These are phyloP conservation scores for Cyaniris semiargus DNA, from an alignment of 2,888 invertebrate species.

Conservation along the genomic window DNA sequence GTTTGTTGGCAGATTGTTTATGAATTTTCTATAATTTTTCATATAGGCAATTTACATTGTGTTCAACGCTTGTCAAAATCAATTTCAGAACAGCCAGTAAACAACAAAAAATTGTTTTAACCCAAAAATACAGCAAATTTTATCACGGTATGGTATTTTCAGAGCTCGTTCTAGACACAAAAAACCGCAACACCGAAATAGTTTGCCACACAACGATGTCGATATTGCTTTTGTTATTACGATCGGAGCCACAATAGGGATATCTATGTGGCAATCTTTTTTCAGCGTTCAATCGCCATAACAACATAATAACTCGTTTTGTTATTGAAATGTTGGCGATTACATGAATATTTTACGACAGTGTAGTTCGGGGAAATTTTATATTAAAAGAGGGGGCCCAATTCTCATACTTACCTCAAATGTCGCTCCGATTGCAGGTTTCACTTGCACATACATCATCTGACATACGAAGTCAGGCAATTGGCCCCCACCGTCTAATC, in stretches of 20 bases:
- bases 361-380: not conserved
- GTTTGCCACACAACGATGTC: conserved; percentile 22
- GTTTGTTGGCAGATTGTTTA: not conserved
- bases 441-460: no score
- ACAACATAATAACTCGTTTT: conserved; percentile 18
- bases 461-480: no score
- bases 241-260: conserved; percentile 3
- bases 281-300: conserved; percentile 14
- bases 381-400: not conserved
- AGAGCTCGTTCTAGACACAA: conserved; percentile 24
- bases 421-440: no score
- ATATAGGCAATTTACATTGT: not conserved
- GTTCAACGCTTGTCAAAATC: conserved; percentile 5
- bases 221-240: conserved; percentile 32
- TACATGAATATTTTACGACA: conserved; percentile 12
- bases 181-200: conserved; percentile 28
- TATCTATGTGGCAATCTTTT: conserved; percentile 28
- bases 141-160: conserved; percentile 16
- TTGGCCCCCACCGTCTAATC: no score
- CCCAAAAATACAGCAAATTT: conserved; percentile 15
- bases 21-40: not conserved
- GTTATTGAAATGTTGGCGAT: conserved; percentile 15
- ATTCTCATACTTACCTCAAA: no score
- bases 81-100: not conserved
- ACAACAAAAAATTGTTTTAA: conserved; percentile 11